Conservation (phyloP, 2,888 invertebrate genomes). For the Caenorhabditis wallacei region DNA sequence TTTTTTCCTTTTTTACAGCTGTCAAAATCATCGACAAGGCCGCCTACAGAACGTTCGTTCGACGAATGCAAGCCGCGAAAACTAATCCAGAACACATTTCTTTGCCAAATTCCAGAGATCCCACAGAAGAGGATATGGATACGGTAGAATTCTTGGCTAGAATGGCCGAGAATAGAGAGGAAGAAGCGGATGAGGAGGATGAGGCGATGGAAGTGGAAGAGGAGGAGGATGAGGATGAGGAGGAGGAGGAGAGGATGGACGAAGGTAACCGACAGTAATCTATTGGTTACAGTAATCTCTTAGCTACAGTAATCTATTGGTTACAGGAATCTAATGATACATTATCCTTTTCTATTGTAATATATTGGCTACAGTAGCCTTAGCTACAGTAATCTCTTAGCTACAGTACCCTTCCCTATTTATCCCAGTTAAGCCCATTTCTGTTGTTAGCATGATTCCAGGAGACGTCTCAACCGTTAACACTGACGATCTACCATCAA, state of each 20-base stretch:
- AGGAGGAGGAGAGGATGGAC: neutral
- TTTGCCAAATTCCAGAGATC: too few relatives aligned
- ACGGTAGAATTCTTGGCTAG: neutral
- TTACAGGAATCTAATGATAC: too few relatives aligned
- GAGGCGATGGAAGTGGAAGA: neutral
- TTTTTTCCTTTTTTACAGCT: too few relatives aligned
- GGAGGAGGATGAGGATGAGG: neutral
- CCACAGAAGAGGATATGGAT: neutral
- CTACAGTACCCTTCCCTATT: neutral
- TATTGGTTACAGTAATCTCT: too few relatives aligned
- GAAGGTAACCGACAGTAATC: neutral
- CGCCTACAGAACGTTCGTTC: neutral
- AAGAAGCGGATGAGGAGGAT: neutral
- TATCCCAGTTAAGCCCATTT: neutral
- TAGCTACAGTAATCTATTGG: neutral
- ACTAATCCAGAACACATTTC: too few relatives aligned
- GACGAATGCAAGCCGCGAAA: slow-evolving; percentile 16
- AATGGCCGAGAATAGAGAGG: slow-evolving; percentile 1
- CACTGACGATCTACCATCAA: neutral
- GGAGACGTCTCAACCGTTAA: neutral
- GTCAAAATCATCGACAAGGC: neutral
- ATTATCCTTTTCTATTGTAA: too few relatives aligned
- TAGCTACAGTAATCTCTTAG: too few relatives aligned
- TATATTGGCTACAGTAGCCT: too few relatives aligned
- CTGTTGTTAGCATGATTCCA: slow-evolving; percentile 31